Base-by-base conservation (phyloP, 2,113 vertebrate genomes). In the Pollimyrus isidori region DNA sequence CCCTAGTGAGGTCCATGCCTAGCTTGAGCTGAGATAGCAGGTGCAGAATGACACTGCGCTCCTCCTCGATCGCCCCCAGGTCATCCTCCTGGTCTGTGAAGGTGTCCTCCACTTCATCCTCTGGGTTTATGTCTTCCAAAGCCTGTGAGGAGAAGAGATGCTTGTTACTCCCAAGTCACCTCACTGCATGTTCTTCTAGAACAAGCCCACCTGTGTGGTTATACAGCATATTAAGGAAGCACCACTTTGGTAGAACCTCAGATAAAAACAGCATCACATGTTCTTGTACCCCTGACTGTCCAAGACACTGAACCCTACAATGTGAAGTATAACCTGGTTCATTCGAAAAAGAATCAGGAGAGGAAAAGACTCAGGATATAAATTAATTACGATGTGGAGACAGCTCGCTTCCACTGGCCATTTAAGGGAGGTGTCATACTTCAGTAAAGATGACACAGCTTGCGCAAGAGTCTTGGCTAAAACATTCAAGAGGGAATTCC, bases 1-100 rank as follows among this genome's bases (percentile, higher is more conserved):
- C 98, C 95, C 98, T 96, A 0, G 98, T 99, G 93, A 99, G 96
- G 93, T 99, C 98, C 98, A 99, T 99, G 95, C 98, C 98, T 86
- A 99, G 96, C 93, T 99, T 99, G 90, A 99, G 97, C 94, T 99
- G 98, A 48, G 98, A 99, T 91, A 99, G 94, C 90, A 99, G 97
- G 94, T 99, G 98, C 87, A 99, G 95, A 93, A 99, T 99, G 91
- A 99, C 96, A 10, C 98, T 99, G 87, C 98, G 98, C 82, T 99
- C 98, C 89, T 99, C 98, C 92, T 99, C 98, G 91, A 99, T 97
- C 0, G 96, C 98, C 21, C 97, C 97, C 90, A 99, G 94, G 83
- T 99, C 97, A 89, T 97, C 98, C 92, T 99, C 98, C 90, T 96
- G 96, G 91, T 97, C 93, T 0, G 96, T 95, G 93, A 95, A 95